A percentile compares a stretch with the other conserved stretches of the same genome.
These are phyloP conservation scores for Myopa testacea DNA, from an alignment of 2,888 invertebrate species.

Conservation along the genomic window DNA sequence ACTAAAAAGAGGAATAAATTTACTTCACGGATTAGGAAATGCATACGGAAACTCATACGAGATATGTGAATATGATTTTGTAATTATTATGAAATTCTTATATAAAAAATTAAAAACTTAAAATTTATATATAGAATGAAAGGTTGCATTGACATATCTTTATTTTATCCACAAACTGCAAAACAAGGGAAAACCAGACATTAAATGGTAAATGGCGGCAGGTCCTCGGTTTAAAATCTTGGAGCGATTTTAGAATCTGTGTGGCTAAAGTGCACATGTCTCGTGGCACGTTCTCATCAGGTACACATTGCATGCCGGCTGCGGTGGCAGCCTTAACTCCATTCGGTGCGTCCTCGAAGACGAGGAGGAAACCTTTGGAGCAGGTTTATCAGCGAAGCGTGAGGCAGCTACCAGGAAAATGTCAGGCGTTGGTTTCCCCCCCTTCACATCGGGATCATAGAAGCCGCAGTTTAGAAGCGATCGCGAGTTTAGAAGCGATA, in stretches of 20 bases:
- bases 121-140: no score
- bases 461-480: no score
- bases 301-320: conserved; percentile 89
- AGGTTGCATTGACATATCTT: no score
- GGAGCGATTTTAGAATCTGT: conserved; percentile 77
- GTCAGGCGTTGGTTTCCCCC: conserved; percentile 91
- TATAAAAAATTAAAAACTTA: no score
- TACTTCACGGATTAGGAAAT: no score
- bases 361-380: conserved; percentile 76
- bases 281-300: conserved; percentile 72
- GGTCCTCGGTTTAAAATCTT: conserved; percentile 81
- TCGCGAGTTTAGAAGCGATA: no score
- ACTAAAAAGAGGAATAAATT: no score
- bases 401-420: conserved; percentile 83
- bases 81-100: no score
- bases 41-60: no score
- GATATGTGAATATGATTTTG: no score
- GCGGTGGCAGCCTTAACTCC: conserved; percentile 83
- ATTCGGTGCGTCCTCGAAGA: conserved; percentile 93
- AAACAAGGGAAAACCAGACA: background rate
- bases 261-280: conserved; percentile 74
- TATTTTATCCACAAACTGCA: background rate
- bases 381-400: conserved; percentile 78
- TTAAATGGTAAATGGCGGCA: conserved; percentile 74
- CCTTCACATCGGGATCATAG: conserved; percentile 82